Evolutionary conservation across 2,113 vertebrate genomes (phyloP).

Genomic region (Rhegmatorhina hoffmannsi): DNA sequence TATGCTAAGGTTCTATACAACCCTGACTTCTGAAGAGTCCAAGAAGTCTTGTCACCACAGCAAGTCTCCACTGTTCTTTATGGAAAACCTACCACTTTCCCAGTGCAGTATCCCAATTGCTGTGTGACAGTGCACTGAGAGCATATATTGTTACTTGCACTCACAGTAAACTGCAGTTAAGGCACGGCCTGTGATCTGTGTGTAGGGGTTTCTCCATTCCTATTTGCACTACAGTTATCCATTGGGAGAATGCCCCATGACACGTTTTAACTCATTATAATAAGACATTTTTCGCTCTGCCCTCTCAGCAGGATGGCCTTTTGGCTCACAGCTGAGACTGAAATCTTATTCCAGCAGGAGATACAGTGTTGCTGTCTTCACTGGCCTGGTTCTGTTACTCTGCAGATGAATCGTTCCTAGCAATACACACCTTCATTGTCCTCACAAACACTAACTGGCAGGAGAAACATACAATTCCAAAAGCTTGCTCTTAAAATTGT

Average conservation of each 20-base stretch:
- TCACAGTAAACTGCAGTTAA: neutral
- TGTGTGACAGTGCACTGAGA: no score
- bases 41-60: neutral
- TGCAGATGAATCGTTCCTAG: neutral
- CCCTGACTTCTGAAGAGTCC: neutral
- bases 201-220: neutral
- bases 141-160: neutral
- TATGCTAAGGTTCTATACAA: neutral
- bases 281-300: neutral
- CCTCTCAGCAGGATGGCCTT: neutral
- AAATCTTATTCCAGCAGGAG: neutral
- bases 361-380: neutral
- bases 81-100: neutral
- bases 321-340: neutral
- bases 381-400: neutral
- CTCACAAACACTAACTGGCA: neutral
- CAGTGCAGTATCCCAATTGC: neutral
- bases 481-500: neutral
- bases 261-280: neutral
- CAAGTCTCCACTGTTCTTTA: neutral
- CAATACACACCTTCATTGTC: neutral
- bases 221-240: neutral
- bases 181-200: neutral
- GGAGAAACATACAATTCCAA: neutral
- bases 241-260: neutral